Evolutionary conservation across 2,113 vertebrate genomes (phyloP), one percentile per base, ranked within the genome.

Genomic region (Ictalurus punctatus): DNA sequence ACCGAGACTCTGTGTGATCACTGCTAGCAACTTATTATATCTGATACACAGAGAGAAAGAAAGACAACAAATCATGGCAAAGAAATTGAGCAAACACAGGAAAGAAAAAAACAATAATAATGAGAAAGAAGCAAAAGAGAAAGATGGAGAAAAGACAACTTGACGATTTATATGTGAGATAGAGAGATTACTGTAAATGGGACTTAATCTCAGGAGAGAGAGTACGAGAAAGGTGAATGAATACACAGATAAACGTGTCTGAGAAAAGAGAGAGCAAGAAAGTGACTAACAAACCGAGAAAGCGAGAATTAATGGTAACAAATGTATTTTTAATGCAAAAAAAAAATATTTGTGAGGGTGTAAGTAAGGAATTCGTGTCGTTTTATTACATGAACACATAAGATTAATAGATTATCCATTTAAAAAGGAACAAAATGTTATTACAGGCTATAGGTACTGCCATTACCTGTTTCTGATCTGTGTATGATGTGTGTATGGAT

Each of bases 11-110:
- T 92, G 93, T 48, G 94, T 95, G 91, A 98, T 96, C 74, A 96
- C 95, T n/a, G 84, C 91, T 74, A 98, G 93, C 89, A 99, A 94
- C 86, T 91, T 95, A 91, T 99, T 99, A 90, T 98, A 98, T 93
- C 98, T 99, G 81, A 82, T 78, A 87, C 37, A 91, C 10, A 69
- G 56, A 86, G 16, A n/a, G 27, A 83, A 12, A 86, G 40, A 69
- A 30, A 19, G 25, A 27, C 25, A 79, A 27, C 7, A 52, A 52
- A 79, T 79, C 74, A 79, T 3, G 23, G 74, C 44, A 79, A 76
- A 76, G 3, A 76, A 76, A 21, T 1, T 13, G 9, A 12, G 9
- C 73, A 23, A 44, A 10, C 19, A 23, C 37, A 23, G 34, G 21
- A 79, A 25, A 84, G 23, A 69, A 44, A 10, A 19, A n/a, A 27